A percentile compares a stretch with the other conserved stretches of the same genome.
Conservation (phyloP, 2,888 invertebrate species). For the Cataglyphis altisquamis region DNA sequence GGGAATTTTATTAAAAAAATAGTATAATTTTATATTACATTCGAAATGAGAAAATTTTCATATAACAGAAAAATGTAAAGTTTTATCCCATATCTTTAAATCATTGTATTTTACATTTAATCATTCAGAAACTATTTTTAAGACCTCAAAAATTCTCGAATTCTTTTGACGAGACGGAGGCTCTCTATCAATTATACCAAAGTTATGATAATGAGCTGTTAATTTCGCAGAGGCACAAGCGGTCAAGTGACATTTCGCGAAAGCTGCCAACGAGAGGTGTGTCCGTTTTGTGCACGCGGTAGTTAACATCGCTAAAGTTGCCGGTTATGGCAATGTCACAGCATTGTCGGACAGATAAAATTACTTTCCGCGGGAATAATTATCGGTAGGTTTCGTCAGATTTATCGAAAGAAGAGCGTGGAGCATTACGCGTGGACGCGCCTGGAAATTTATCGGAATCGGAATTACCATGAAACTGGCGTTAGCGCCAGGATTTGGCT, state of each 20-base stretch:
- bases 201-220: slow-evolving; percentile 7
- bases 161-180: not conserved
- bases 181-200: slow-evolving; percentile 4
- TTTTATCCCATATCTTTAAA: not conserved
- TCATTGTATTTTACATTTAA: not conserved
- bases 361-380: slow-evolving; percentile 58
- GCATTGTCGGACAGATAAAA: slow-evolving; percentile 34
- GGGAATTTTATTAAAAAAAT: not conserved
- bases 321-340: not conserved
- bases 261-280: slow-evolving; percentile 38
- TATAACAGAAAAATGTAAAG: not conserved
- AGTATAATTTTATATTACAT: not conserved
- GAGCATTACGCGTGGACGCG: slow-evolving; percentile 66
- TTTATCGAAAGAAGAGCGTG: slow-evolving; percentile 73
- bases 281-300: slow-evolving; percentile 22
- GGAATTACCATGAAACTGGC: slow-evolving; percentile 75
- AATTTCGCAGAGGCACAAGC: slow-evolving; percentile 1
- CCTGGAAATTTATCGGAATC: slow-evolving; percentile 71
- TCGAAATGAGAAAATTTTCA: not conserved
- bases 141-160: not conserved
- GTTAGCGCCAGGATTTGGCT: slow-evolving; percentile 69
- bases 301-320: slow-evolving; percentile 16
- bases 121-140: not conserved
- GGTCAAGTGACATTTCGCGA: slow-evolving; percentile 39
- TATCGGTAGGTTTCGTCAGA: slow-evolving; percentile 63